Evolutionary conservation across 2,888 invertebrate genomes (phyloP).

Genomic region (Plagiodera versicolora): DNA sequence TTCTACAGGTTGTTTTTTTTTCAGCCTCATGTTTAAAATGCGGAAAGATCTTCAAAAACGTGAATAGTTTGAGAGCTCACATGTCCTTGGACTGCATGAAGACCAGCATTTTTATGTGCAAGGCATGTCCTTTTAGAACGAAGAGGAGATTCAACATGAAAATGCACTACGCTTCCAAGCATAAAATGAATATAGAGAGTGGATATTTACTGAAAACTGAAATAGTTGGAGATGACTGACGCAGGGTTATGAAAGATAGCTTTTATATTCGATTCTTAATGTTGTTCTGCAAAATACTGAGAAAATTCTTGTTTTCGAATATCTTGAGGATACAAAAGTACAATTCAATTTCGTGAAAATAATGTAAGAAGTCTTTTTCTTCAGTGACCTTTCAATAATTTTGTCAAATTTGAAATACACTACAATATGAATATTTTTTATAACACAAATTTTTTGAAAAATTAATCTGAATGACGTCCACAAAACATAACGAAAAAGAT

Average conservation of each 20-base stretch:
- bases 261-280: too few relatives aligned
- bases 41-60: constrained; percentile 45
- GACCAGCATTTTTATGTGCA: constrained; percentile 34
- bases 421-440: too few relatives aligned
- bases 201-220: constrained; percentile 15
- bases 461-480: too few relatives aligned
- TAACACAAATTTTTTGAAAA: too few relatives aligned
- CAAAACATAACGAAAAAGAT: too few relatives aligned
- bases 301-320: too few relatives aligned
- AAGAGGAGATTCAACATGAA: constrained; percentile 42
- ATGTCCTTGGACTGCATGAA: constrained; percentile 44
- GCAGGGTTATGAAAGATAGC: not conserved
- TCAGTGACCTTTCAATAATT: too few relatives aligned
- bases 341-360: too few relatives aligned
- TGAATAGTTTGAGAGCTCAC: constrained; percentile 43
- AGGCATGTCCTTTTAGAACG: constrained; percentile 38
- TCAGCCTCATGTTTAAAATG: constrained; percentile 38
- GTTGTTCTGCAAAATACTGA: too few relatives aligned
- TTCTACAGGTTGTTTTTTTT: not conserved
- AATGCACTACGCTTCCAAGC: constrained; percentile 41
- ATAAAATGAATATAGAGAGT: constrained; percentile 34
- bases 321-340: too few relatives aligned
- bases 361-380: too few relatives aligned
- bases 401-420: too few relatives aligned
- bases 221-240: not conserved